Evolutionary conservation across 2,113 vertebrate genomes (phyloP).

Genomic region (Nyctereutes procyonoides): DNA sequence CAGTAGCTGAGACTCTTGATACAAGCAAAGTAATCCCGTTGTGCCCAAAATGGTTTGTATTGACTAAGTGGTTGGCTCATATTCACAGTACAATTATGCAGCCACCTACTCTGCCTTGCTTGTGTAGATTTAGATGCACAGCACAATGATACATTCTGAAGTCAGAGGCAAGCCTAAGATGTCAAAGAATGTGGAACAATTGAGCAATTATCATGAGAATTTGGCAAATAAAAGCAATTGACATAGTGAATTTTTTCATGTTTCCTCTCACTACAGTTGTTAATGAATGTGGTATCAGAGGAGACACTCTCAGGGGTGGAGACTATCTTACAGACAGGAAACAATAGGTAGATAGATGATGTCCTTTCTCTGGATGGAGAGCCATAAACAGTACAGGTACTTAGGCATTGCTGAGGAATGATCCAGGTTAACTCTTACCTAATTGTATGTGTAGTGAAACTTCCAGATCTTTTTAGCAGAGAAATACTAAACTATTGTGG

Average conservation of each 20-base stretch:
- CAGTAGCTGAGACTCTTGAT: neutral
- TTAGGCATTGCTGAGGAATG: neutral
- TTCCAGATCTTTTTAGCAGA: neutral
- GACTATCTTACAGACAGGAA: neutral
- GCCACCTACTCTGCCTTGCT: neutral
- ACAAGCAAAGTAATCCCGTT: neutral
- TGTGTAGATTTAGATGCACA: neutral
- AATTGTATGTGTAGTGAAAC: neutral
- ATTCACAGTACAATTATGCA: neutral
- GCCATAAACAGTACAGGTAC: neutral
- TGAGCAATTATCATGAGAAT: neutral
- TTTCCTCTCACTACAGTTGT: neutral
- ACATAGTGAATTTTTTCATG: neutral
- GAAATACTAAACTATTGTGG: neutral
- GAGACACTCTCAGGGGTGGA: neutral
- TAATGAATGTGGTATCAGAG: neutral
- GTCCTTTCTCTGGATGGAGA: slow-evolving; percentile 4
- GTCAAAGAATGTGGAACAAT: neutral
- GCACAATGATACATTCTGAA: neutral
- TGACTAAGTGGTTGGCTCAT: neutral
- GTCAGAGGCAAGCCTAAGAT: neutral
- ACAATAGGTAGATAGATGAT: neutral
- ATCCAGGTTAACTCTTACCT: neutral
- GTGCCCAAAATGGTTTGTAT: neutral
- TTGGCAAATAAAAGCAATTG: slow-evolving; percentile 31